Conservation (phyloP, 2,888 invertebrate genomes). For the Tethea ocularis region DNA sequence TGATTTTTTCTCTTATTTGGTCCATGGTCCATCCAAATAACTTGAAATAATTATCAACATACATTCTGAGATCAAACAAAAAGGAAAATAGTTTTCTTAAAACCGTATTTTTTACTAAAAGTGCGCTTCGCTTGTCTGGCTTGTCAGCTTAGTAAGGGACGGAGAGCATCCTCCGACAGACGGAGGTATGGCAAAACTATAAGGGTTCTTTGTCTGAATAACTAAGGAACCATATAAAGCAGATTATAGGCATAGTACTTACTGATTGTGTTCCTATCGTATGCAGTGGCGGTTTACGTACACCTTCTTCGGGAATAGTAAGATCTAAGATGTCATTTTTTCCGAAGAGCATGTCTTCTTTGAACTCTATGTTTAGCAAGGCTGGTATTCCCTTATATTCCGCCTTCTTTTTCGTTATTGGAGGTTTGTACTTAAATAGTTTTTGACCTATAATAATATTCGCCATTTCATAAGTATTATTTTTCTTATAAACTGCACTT, state of each 20-base stretch:
- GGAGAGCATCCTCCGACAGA: too few species aligned
- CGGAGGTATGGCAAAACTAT: too few species aligned
- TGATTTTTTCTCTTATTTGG: too few species aligned
- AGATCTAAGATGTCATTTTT: constrained; percentile 5
- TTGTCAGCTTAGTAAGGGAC: too few species aligned
- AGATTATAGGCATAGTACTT: neutral
- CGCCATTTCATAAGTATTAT: constrained; percentile 16
- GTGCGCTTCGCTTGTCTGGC: too few species aligned
- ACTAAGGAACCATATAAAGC: too few species aligned
- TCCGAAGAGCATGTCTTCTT: constrained; percentile 17
- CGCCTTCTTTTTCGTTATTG: constrained; percentile 24
- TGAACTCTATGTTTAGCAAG: constrained; percentile 39
- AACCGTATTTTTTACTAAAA: too few species aligned
- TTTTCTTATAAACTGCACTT: constrained; percentile 24
- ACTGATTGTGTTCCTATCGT: neutral
- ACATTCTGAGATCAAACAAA: too few species aligned
- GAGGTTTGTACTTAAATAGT: constrained; percentile 45
- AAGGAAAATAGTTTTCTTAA: too few species aligned
- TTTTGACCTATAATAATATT: constrained; percentile 58
- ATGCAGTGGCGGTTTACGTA: neutral
- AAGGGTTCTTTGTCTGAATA: too few species aligned
- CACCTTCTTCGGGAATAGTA: constrained; percentile 14
- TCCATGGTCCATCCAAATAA: too few species aligned
- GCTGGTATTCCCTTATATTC: constrained; percentile 31
- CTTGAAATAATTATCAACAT: too few species aligned